Evolutionary conservation across 2,797 vertebrate genomes (phyloP), one percentile per base, ranked within the genome.

Genomic region (Muscicapa striata): DNA sequence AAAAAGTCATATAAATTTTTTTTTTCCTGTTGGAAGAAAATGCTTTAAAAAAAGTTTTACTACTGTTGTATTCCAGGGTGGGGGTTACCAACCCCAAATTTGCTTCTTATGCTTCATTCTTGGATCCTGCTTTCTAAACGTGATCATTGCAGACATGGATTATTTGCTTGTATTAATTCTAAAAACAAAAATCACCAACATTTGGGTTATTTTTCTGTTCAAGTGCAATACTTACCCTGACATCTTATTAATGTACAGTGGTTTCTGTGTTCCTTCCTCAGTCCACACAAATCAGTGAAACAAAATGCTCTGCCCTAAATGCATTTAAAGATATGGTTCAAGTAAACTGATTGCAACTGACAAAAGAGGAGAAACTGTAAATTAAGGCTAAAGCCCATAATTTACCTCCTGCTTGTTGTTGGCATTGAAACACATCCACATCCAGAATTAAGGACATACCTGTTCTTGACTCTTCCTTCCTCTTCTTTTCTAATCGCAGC

Each of bases 211-310:
- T 83, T 94, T 95, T 97, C 88, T 96, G 95, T 97, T 97, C 84
- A 97, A 97, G 98, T 98, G 98, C 98, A 98, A 98, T 98, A 98
- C 95, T 97, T 95, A 73, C 91, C 93, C 95, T 95, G 84, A 94
- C 63, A 45, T 98, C 95, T 94, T 97, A 94, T 89, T 94, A 91
- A 70, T 74, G 67, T 95, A 30, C 67, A 58, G 84, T 66, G 72
- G 69, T 93, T 96, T 94, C 52, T 86, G 87, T 82, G 83, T 72
- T 81, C 64, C 80, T 96, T 94, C 67, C 75, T 94, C 79, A 57
- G 66, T 68, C 90, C 90, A 86, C 70, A 40, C 80, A 58, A 79
- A 85, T 75, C 51, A 78, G 82, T 89, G 96, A 97, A 95, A 62
- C 51, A 73, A 96, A 95, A 87, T 61, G 36, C 90, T 76, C n/a